A percentile compares a stretch with the other conserved stretches of the same genome.
Evolutionary conservation across 2,797 vertebrate species (phyloP).

Genomic region (Siniperca obscura): DNA sequence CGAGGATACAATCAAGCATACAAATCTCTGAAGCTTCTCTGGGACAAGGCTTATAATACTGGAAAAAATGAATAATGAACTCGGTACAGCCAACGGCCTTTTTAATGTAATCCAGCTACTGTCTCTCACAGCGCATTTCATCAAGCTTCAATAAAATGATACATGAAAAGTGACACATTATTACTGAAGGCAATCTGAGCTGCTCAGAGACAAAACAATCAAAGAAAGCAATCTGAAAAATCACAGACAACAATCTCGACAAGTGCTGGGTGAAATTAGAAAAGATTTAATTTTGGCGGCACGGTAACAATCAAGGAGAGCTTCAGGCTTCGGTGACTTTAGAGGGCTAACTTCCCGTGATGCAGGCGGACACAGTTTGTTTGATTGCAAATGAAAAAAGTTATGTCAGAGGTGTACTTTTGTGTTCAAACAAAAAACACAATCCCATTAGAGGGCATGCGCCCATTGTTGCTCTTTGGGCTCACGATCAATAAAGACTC

Average conservation of each 20-base stretch:
- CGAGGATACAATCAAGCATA: slow-evolving; percentile 74
- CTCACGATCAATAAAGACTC: slow-evolving; percentile 80
- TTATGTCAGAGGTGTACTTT: slow-evolving; percentile 76
- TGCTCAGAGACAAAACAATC: slow-evolving; percentile 79
- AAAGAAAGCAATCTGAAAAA: slow-evolving; percentile 81
- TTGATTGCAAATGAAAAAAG: slow-evolving; percentile 82
- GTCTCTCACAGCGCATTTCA: slow-evolving; percentile 75
- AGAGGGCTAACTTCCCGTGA: slow-evolving; percentile 66
- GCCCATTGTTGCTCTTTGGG: slow-evolving; percentile 68
- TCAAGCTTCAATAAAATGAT: slow-evolving; percentile 77
- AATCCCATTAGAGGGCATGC: slow-evolving; percentile 78
- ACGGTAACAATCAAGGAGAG: slow-evolving; percentile 66
- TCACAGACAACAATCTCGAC: slow-evolving; percentile 75
- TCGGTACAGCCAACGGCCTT: slow-evolving; percentile 61
- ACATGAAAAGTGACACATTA: slow-evolving; percentile 82
- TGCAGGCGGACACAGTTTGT: slow-evolving; percentile 70
- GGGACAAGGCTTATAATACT: slow-evolving; percentile 57
- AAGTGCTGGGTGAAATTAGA: slow-evolving; percentile 78
- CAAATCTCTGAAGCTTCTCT: slow-evolving; percentile 59
- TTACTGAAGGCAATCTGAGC: slow-evolving; percentile 75
- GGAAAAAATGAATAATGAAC: slow-evolving; percentile 67
- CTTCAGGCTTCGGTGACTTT: slow-evolving; percentile 67
- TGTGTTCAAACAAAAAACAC: slow-evolving; percentile 80
- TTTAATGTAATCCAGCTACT: slow-evolving; percentile 76
- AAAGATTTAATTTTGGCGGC: slow-evolving; percentile 77